phyloP scores from a whole-genome alignment of 2,888 invertebrate species.

The Aplocera efformata region DNA sequence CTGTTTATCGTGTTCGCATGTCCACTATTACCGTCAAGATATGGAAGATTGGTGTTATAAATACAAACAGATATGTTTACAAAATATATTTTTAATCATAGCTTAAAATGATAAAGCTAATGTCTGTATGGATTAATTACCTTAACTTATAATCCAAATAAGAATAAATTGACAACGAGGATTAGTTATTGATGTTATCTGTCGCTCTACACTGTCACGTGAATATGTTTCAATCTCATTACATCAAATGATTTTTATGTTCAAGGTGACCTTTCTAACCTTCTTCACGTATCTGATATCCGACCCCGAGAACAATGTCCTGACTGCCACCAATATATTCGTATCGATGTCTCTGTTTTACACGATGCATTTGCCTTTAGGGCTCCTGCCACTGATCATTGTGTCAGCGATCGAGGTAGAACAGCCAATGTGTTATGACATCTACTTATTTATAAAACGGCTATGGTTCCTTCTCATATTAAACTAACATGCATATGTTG shows the following conservation, averaged over 20 bases:
- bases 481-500: slow-evolving; percentile 45
- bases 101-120: too few species aligned
- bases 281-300: slow-evolving; percentile 90
- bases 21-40: slow-evolving; percentile 18
- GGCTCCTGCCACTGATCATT: slow-evolving; percentile 88
- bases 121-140: too few species aligned
- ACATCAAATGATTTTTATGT: slow-evolving; percentile 38
- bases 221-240: slow-evolving; percentile 15
- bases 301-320: slow-evolving; percentile 83
- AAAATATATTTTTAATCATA: too few species aligned
- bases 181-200: slow-evolving; percentile 9
- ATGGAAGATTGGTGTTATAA: slow-evolving; percentile 17
- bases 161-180: too few species aligned
- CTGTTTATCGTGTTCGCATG: slow-evolving; percentile 7
- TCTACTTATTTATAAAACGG: slow-evolving; percentile 35
- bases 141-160: too few species aligned
- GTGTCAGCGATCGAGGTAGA: slow-evolving; percentile 89
- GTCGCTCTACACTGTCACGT: neutral
- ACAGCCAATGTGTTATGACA: slow-evolving; percentile 30
- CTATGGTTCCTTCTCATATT: slow-evolving; percentile 58
- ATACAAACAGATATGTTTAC: neutral
- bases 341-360: slow-evolving; percentile 93
- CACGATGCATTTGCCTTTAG: slow-evolving; percentile 91
- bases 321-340: slow-evolving; percentile 91
- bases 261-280: slow-evolving; percentile 90